Percentiles rank a stretch among this genome's conserved stretches.
Evolutionary conservation across 2,113 vertebrate species (phyloP).

Genomic region (Empidonax traillii): DNA sequence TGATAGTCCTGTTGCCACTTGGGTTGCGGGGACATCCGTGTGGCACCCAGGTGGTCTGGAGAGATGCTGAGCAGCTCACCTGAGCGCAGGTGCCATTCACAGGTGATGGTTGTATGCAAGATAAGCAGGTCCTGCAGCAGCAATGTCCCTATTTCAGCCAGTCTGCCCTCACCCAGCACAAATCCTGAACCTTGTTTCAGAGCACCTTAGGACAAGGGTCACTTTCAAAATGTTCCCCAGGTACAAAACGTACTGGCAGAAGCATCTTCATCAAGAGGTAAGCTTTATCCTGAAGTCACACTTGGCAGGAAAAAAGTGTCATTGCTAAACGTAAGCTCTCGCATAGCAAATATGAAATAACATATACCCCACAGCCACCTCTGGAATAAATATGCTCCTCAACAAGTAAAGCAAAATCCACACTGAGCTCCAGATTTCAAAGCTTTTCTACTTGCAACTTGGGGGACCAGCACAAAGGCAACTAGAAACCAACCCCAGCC

Average conservation of each 20-base stretch:
- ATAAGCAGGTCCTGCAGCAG: neutral
- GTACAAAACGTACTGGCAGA: neutral
- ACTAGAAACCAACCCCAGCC: neutral
- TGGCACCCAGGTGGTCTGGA: neutral
- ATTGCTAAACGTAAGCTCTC: neutral
- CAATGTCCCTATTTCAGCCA: neutral
- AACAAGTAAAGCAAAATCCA: neutral
- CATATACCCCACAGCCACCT: neutral
- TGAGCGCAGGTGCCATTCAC: fast-evolving
- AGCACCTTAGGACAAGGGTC: neutral
- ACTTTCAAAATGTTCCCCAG: neutral
- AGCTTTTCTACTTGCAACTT: neutral
- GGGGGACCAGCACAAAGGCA: neutral
- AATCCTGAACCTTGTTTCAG: neutral
- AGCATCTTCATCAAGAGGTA: neutral
- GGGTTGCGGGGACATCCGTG: fast-evolving
- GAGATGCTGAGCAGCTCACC: neutral
- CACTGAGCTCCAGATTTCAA: neutral
- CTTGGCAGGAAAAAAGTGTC: neutral
- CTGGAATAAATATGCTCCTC: neutral
- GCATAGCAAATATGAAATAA: neutral
- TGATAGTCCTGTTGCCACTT: neutral
- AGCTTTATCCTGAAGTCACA: neutral
- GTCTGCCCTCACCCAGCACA: neutral
- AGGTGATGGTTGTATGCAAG: fast-evolving